Conservation (phyloP, 2,113 vertebrate genomes). For the Felis catus region F.catus_Fca126_mat1.0 CM031416.1:91300001-91300500, state of each 20-base stretch:
- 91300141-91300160: background rate
- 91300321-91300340: background rate
- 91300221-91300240: background rate
- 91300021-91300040: too few relatives aligned
- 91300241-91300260: background rate
- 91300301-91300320: background rate
- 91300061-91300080: too few relatives aligned
- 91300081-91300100: background rate
- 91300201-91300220: background rate
- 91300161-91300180: background rate
- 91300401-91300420: background rate
- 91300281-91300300: background rate
- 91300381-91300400: background rate
- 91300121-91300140: background rate
- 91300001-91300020: too few relatives aligned
- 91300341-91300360: background rate
- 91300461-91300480: background rate
- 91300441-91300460: background rate
- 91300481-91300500: background rate
- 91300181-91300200: background rate
- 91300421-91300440: background rate
- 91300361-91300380: background rate
- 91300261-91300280: background rate
- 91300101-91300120: background rate
- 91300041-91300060: too few relatives aligned